These are phyloP conservation scores for Amorpha juglandis DNA, from an alignment of 2,888 invertebrate species.

Conservation along the genomic window DNA sequence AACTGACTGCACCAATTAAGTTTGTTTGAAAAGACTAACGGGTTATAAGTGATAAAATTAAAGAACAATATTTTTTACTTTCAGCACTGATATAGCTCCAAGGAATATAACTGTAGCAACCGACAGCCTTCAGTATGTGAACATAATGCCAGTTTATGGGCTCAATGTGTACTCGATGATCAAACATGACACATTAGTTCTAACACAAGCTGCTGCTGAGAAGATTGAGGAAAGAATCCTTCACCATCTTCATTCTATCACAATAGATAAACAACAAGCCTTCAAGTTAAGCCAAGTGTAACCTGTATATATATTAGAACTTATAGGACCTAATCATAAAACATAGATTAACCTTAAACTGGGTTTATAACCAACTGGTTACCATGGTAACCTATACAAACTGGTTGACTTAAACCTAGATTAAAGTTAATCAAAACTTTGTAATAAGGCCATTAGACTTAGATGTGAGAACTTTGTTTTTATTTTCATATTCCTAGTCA, in stretches of 20 bases:
- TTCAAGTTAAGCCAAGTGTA: conserved; percentile 87
- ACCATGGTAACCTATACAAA: too few relatives aligned
- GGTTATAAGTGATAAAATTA: too few relatives aligned
- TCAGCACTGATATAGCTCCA: conserved; percentile 93
- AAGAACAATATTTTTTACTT: conserved; percentile 44
- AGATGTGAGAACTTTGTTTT: not conserved
- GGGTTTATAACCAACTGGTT: too few relatives aligned
- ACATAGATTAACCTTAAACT: too few relatives aligned
- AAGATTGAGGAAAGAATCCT: conserved; percentile 92
- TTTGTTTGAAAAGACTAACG: too few relatives aligned
- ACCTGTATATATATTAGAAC: conserved; percentile 33
- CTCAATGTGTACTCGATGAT: conserved; percentile 98
- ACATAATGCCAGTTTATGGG: conserved; percentile 97
- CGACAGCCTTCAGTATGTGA: conserved; percentile 91
- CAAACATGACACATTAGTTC: conserved; percentile 96
- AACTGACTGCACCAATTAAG: too few relatives aligned
- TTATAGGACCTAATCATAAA: too few relatives aligned
- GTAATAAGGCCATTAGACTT: too few relatives aligned
- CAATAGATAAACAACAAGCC: conserved; percentile 70
- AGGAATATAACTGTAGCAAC: conserved; percentile 94
- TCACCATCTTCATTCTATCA: conserved; percentile 86
- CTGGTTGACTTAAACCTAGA: too few relatives aligned
- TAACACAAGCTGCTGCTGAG: conserved; percentile 93
- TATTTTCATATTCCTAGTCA: not conserved
- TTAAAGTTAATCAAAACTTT: too few relatives aligned